Evolutionary conservation across 2,797 vertebrate species (phyloP).

Genomic region (Gephyroberyx darwinii): DNA sequence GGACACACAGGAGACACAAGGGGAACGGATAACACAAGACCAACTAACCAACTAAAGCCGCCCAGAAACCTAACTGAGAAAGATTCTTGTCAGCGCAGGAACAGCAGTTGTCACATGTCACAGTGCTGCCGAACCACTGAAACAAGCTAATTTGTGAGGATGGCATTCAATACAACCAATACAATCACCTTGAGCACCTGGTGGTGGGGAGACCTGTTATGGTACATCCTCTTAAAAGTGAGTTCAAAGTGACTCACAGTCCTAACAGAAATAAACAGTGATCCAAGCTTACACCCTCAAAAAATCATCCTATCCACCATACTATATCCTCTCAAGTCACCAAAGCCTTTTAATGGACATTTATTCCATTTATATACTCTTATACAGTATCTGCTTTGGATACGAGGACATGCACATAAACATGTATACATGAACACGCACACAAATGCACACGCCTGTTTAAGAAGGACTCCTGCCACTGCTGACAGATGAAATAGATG

Average conservation of each 20-base stretch:
- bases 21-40: too few species aligned
- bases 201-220: not conserved
- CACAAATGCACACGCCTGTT: conserved; percentile 24
- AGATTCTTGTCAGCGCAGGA: too few species aligned
- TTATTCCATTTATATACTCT: conserved; percentile 16
- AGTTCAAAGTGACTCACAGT: conserved; percentile 1
- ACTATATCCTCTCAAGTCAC: not conserved
- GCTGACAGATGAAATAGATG: conserved; percentile 52
- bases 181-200: conserved; percentile 10
- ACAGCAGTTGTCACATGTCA: too few species aligned
- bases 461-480: conserved; percentile 3
- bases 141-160: too few species aligned
- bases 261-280: not conserved
- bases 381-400: conserved; percentile 24
- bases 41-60: too few species aligned
- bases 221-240: not conserved
- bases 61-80: too few species aligned
- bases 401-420: conserved; percentile 23
- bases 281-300: not conserved
- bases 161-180: not conserved
- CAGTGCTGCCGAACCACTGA: too few species aligned
- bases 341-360: conserved; percentile 16
- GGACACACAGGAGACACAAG: too few species aligned
- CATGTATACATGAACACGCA: not conserved
- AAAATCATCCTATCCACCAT: not conserved